Percentiles rank a stretch among this genome's conserved stretches.
phyloP scores from a whole-genome alignment of 2,113 vertebrate species.

The Felis chaus region DNA sequence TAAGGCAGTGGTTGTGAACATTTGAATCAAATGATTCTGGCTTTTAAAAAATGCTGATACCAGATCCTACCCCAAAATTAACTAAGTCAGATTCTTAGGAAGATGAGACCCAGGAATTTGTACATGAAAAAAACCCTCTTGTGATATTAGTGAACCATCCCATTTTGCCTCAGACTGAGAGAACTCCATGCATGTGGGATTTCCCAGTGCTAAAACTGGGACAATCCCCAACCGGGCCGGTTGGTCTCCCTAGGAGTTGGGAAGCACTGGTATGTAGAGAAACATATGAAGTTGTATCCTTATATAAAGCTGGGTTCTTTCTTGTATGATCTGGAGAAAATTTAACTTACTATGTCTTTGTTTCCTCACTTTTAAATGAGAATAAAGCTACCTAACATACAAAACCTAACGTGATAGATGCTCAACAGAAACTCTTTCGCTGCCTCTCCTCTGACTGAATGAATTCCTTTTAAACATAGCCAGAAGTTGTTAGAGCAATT shows the following conservation, averaged over 20 bases:
- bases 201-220: not conserved
- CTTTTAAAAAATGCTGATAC: not conserved
- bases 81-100: not conserved
- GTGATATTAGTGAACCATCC: not conserved
- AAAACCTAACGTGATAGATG: not conserved
- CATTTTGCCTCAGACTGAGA: not conserved
- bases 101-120: not conserved
- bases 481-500: constrained; percentile 1
- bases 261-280: not conserved
- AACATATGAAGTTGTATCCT: not conserved
- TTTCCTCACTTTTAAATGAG: not conserved
- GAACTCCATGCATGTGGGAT: not conserved
- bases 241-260: not conserved
- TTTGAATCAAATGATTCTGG: not conserved
- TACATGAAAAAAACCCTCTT: not conserved
- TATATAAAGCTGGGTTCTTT: not conserved
- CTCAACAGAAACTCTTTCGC: not conserved
- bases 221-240: not conserved
- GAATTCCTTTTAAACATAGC: not conserved
- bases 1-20: not conserved
- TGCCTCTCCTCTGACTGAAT: not conserved
- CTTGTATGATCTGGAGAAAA: not conserved
- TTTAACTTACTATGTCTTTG: not conserved
- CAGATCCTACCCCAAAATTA: not conserved
- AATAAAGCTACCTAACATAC: not conserved